Base-by-base conservation (phyloP, 2,888 invertebrate species). In the Mylabris sibirica region DNA sequence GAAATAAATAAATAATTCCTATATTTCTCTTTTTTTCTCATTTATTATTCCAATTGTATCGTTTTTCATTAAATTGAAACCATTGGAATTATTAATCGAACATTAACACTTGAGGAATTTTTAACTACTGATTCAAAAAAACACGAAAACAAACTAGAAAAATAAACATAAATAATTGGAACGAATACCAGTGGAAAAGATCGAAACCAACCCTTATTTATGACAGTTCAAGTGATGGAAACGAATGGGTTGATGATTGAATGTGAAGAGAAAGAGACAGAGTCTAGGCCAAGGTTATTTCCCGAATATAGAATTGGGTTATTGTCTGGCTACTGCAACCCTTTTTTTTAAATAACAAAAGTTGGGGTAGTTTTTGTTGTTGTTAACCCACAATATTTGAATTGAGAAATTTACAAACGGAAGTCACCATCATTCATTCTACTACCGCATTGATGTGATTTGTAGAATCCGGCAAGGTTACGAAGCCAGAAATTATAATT, bases 61-160 rank as follows among this genome's bases (percentile, higher is more conserved):
- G 44, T 44, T 44, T 44, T 44, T 17, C 65, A 74, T 74, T 74
- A 72, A 75, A 77, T 77, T 78, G 73, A 74, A 74, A 80, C n/a
- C n/a, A 80, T 78, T 77, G 78, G 81, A 80, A 80, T 81, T 80
- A 80, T 81, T 81, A 78, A 78, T 73, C 76, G 81, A 78, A 72
- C 81, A 74, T 81, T 81, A 80, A 81, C 81, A 80, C 78, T 76
- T 77, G 73, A 53, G 44, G 71, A 71, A 71, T 68, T 65, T 71
- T 68, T 66, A 66, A 69, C 64, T 49, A 69, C 64, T 49, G 66
- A 69, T 69, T 69, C 66, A 30, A 24, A 35, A 61, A n/a, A 59
- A 41, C 65, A 69, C 65, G 60, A 69, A 69, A 69, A 69, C 69
- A 69, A 69, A 69, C 34, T 4, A 8, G 12, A 65, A 69, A 66